Percentiles rank a stretch among this genome's conserved stretches.
Conservation (phyloP, 1,140 invertebrate species). For the Pachypeltis micranthus region DNA sequence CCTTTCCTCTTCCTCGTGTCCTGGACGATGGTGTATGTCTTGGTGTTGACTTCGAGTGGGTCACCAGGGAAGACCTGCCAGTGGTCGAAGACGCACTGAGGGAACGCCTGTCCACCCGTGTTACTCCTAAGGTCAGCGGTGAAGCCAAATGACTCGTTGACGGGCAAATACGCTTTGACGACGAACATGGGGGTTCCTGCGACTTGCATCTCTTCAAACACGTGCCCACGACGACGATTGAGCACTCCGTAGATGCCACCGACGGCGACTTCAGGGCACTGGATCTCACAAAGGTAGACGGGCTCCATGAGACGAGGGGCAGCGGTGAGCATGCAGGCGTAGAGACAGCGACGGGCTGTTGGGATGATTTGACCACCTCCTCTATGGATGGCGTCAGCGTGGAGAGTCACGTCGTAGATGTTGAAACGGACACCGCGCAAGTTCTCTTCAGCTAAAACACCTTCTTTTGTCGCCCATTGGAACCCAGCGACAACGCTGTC, state of each 20-base stretch:
- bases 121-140: slow-evolving; percentile 96
- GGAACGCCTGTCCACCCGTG: slow-evolving; percentile 99
- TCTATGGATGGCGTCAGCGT: slow-evolving; percentile 99
- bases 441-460: slow-evolving; percentile 97
- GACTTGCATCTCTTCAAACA: slow-evolving; percentile 88
- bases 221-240: slow-evolving; percentile 91
- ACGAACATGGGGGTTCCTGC: slow-evolving; percentile 97
- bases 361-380: slow-evolving; percentile 99
- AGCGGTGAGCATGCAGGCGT: slow-evolving; percentile 90
- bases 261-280: slow-evolving; percentile 90
- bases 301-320: slow-evolving; percentile 91
- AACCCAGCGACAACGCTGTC: slow-evolving; percentile 98
- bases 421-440: slow-evolving; percentile 94
- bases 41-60: slow-evolving; percentile 64
- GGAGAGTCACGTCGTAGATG: slow-evolving; percentile 97
- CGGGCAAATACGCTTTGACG: slow-evolving; percentile 95
- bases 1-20: slow-evolving; percentile 98
- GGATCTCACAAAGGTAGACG: slow-evolving; percentile 96
- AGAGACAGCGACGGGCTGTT: slow-evolving; percentile 92
- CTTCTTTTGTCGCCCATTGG: slow-evolving; percentile 99
- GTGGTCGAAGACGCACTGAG: slow-evolving; percentile 99
- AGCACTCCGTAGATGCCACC: slow-evolving; percentile 94
- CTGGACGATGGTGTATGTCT: slow-evolving; percentile 75
- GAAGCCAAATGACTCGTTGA: slow-evolving; percentile 98
- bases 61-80: slow-evolving; percentile 97